Evolutionary conservation across 2,888 invertebrate genomes (phyloP).

Genomic region (Ophion slaviceki): DNA sequence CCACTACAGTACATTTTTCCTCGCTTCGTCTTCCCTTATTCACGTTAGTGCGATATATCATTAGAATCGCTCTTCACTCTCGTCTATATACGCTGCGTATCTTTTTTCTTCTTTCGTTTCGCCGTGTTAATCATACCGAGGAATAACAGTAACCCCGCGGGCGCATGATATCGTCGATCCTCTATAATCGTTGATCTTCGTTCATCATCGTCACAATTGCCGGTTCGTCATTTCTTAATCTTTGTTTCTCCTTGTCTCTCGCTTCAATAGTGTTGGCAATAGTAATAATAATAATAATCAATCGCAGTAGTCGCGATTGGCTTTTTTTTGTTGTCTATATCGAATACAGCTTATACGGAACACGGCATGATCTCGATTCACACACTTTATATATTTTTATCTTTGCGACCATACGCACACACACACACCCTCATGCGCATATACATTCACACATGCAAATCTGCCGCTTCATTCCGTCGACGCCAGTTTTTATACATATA

Average conservation of each 20-base stretch:
- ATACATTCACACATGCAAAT: constrained; percentile 11
- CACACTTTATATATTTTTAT: constrained; percentile 49
- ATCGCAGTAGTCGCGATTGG: constrained; percentile 63
- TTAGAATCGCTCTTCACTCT: constrained; percentile 65
- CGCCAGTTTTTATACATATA: constrained; percentile 18
- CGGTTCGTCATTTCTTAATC: constrained; percentile 49
- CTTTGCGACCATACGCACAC: constrained; percentile 21
- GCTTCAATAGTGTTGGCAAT: constrained; percentile 61
- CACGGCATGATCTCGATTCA: constrained; percentile 61
- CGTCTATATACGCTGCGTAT: constrained; percentile 36
- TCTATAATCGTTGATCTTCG: constrained; percentile 31
- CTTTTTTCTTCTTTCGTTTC: constrained; percentile 27
- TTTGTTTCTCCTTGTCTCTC: constrained; percentile 14
- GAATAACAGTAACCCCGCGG: constrained; percentile 8
- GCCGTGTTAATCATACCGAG: constrained; percentile 38
- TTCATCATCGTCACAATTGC: constrained; percentile 46
- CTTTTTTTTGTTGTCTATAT: constrained; percentile 34
- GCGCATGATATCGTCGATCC: constrained; percentile 51
- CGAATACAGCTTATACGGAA: constrained; percentile 61
- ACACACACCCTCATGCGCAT: background rate
- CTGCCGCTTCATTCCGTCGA: constrained; percentile 31
- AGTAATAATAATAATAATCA: constrained; percentile 46
- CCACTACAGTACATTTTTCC: constrained; percentile 76
- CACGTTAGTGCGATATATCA: constrained; percentile 76
- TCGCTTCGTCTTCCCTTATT: constrained; percentile 35